Conservation (phyloP, 2,797 vertebrate species). For the Channallabes apus region DNA sequence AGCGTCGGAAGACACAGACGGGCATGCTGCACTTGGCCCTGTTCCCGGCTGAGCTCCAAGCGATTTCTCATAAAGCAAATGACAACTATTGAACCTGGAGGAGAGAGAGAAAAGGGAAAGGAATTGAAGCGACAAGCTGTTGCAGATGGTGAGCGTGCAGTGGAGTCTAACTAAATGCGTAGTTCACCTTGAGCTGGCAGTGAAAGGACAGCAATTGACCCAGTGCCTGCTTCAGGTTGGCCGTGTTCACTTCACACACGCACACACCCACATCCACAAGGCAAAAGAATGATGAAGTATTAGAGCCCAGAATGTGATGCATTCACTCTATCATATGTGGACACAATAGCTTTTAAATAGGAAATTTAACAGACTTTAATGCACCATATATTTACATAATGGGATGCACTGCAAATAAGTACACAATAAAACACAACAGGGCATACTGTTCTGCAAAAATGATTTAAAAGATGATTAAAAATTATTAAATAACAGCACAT, state of each 20-base stretch:
- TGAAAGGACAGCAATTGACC: conserved; percentile 50
- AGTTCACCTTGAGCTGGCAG: conserved; percentile 59
- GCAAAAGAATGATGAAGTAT: conserved; percentile 16
- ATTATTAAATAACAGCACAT: background rate
- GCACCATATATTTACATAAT: background rate
- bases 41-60: conserved; percentile 62
- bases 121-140: conserved; percentile 50
- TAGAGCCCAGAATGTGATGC: background rate
- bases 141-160: conserved; percentile 54
- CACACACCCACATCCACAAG: background rate
- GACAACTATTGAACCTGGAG: conserved; percentile 60
- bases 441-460: background rate
- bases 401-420: background rate
- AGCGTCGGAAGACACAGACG: conserved; percentile 67
- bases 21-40: conserved; percentile 66
- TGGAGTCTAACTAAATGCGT: conserved; percentile 48
- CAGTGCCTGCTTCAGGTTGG: conserved; percentile 40
- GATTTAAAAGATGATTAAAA: background rate
- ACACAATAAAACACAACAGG: background rate
- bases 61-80: conserved; percentile 62
- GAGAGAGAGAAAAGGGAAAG: conserved; percentile 40
- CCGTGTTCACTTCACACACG: conserved; percentile 21
- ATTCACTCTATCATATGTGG: background rate
- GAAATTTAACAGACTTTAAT: background rate
- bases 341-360: background rate